These are phyloP conservation scores for Eristalis arbustorum DNA, from an alignment of 2,888 invertebrate species.

Conservation along the genomic window DNA sequence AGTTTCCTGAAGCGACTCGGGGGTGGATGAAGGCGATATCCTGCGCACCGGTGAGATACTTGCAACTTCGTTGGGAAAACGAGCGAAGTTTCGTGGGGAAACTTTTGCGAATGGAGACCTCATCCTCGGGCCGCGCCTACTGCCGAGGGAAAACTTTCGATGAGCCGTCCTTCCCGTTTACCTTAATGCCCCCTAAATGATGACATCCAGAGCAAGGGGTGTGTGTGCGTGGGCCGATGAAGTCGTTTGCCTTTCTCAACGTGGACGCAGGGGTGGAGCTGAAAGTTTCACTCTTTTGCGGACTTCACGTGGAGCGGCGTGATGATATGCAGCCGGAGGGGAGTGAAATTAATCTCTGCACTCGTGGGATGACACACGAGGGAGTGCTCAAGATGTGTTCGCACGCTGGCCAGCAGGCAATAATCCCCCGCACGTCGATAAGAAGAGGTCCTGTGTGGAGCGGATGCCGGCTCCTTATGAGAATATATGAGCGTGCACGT, in stretches of 20 bases:
- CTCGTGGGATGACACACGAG: neutral
- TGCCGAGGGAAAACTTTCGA: slow-evolving; percentile 51
- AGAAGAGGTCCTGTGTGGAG: neutral
- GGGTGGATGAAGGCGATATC: neutral
- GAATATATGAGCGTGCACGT: neutral
- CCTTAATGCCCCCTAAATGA: slow-evolving; percentile 57
- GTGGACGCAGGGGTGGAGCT: slow-evolving; percentile 35
- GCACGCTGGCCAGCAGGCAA: neutral
- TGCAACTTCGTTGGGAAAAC: slow-evolving; percentile 26
- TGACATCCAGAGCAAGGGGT: slow-evolving; percentile 48
- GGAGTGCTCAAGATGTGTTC: neutral
- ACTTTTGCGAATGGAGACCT: slow-evolving; percentile 53
- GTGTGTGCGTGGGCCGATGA: neutral
- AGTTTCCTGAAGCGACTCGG: slow-evolving; percentile 5
- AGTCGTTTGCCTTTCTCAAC: slow-evolving; percentile 60
- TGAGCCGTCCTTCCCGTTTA: slow-evolving; percentile 52
- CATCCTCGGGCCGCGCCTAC: slow-evolving; percentile 20
- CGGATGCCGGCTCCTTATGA: slow-evolving; percentile 1
- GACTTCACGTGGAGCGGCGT: neutral
- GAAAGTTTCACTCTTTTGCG: slow-evolving; percentile 24
- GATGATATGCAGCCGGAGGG: slow-evolving; percentile 44
- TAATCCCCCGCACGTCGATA: neutral
- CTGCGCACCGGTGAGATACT: neutral
- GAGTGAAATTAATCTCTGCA: slow-evolving; percentile 54
- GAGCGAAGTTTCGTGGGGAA: slow-evolving; percentile 50